Evolutionary conservation across 1,140 invertebrate genomes (phyloP), one percentile per base, ranked within the genome.

Genomic region (Pachypsylla venusta): DNA sequence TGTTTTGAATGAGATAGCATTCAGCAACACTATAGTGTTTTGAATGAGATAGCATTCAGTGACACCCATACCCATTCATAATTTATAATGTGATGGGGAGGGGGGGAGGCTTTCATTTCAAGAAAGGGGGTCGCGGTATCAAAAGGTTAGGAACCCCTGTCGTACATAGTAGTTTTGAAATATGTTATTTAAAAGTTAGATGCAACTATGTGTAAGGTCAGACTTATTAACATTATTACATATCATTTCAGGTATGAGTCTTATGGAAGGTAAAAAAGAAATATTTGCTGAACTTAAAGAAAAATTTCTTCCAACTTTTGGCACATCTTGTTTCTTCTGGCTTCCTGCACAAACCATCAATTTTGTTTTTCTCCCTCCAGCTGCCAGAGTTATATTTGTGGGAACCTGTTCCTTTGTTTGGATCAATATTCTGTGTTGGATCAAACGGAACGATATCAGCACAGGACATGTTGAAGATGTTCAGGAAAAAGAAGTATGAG

Each of bases 371-470:
- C 65, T 77, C 13, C 74, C 75, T 5, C 72, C 75, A 7, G 64
- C 69, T 53, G 71, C 68, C 16, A 63, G 77, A 61, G 76, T 79
- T 56, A 73, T 76, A 26, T 79, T 74, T 66, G 76, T 79, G 57
- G 74, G 72, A 39, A 63, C 67, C 2, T 76, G 74, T 57, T 73
- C 73, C 10, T 72, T 77, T 56, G 58, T 74, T 14, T 77, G 75
- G 75, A 70, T 75, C n/a, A 77, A 77, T 61, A 73, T 77, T 58
- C 66, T 77, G 1, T 77, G 75, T 62, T 73, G 70, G 63, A 67
- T 75, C 55, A 77, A 77, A 66, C 64, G 75, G 53, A 61, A 60
- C 12, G 54, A 63, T 48, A 5, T 48, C n/a, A 48, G n/a, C 16
- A 22, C 5, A 22, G 30, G n/a, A 35, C n/a, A n/a, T n/a, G n/a